phyloP scores from a whole-genome alignment of 2,113 vertebrate genomes.

The Sinocyclocheilus anshuiensis region DNA sequence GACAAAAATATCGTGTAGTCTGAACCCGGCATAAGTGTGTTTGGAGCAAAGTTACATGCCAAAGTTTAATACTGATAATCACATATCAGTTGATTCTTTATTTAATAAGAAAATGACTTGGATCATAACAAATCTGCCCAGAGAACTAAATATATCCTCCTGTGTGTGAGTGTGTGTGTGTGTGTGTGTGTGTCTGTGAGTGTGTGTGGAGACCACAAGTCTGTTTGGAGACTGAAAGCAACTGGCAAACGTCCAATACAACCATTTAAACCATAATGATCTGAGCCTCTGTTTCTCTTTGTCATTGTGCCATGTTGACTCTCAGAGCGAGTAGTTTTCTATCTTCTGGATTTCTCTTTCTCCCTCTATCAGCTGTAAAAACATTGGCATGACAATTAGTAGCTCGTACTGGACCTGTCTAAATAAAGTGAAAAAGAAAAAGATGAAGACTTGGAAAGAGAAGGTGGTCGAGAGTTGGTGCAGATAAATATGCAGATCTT shows the following conservation, averaged over 20 bases:
- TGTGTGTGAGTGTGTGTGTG: neutral
- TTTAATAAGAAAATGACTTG: slow-evolving; percentile 9
- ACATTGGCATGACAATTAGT: slow-evolving; percentile 68
- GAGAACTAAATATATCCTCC: slow-evolving; percentile 14
- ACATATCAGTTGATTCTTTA: neutral
- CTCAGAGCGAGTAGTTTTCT: slow-evolving; percentile 68
- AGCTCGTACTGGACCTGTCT: slow-evolving; percentile 61
- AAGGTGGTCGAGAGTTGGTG: neutral
- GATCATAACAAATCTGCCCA: slow-evolving; percentile 1
- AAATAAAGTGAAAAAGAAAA: slow-evolving; percentile 69
- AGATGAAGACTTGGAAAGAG: slow-evolving; percentile 35
- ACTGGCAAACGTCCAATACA: slow-evolving; percentile 61
- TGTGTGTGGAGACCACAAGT: slow-evolving; percentile 62
- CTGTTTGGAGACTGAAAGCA: slow-evolving; percentile 60
- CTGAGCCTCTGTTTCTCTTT: slow-evolving; percentile 59
- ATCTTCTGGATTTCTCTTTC: slow-evolving; percentile 70
- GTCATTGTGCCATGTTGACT: slow-evolving; percentile 59
- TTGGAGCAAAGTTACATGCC: neutral
- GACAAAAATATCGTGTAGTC: no score
- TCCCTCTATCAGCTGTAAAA: slow-evolving; percentile 71
- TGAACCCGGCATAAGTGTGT: neutral
- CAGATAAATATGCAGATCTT: neutral
- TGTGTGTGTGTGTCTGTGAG: neutral
- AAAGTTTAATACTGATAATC: slow-evolving; percentile 5
- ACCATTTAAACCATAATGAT: slow-evolving; percentile 69